phyloP scores from a whole-genome alignment of 1,140 invertebrate genomes.

The Callitettix versicolor region DNA sequence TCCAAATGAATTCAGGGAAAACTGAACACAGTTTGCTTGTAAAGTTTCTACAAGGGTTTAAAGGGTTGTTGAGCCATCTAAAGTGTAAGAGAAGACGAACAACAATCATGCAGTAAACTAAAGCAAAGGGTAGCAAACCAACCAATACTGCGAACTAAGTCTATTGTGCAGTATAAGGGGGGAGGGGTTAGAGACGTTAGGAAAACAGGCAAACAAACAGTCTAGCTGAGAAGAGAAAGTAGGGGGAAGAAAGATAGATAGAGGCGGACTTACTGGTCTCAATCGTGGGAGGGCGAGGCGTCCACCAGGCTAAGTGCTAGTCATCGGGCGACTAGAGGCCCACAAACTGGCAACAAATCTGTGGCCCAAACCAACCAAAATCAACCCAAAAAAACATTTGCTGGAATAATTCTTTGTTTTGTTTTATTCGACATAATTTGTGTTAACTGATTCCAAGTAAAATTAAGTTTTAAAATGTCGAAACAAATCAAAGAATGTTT shows the following conservation, averaged over 20 bases:
- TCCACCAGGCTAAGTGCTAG: conserved; percentile 9
- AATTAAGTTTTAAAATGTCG: background rate
- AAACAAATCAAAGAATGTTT: background rate
- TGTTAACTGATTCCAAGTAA: too few relatives aligned
- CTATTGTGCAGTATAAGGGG: too few relatives aligned
- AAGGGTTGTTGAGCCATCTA: too few relatives aligned
- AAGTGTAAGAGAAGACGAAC: too few relatives aligned
- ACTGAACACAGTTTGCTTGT: too few relatives aligned
- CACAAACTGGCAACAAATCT: conserved; percentile 5
- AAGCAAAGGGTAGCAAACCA: too few relatives aligned
- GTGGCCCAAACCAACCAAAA: conserved; percentile 2
- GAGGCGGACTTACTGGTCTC: conserved; percentile 7
- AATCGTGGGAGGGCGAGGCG: conserved; percentile 4
- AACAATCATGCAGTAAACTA: too few relatives aligned
- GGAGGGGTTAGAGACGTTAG: background rate
- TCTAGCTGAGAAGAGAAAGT: background rate
- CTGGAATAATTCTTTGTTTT: too few relatives aligned
- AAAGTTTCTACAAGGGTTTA: too few relatives aligned
- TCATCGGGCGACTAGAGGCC: conserved; percentile 15
- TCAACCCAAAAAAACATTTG: background rate
- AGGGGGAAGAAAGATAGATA: background rate
- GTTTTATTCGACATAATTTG: too few relatives aligned
- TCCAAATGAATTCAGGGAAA: too few relatives aligned
- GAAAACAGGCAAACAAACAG: background rate
- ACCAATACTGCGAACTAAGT: too few relatives aligned